Base-by-base conservation (phyloP, 1,140 invertebrate genomes). In the Drosophila parvula region DNA sequence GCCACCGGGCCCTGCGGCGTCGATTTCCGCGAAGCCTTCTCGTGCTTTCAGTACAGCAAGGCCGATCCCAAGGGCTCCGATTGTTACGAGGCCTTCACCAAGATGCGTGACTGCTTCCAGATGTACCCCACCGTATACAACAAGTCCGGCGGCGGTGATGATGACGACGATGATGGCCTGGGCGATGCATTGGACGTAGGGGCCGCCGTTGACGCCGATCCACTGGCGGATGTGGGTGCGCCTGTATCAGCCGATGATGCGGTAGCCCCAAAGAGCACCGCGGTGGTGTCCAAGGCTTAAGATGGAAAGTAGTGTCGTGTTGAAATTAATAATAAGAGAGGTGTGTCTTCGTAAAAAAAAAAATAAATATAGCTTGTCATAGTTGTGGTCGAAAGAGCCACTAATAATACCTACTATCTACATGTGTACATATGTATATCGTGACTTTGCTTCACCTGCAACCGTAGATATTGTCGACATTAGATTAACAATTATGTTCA, bases 1-100 rank as follows among this genome's bases (percentile, higher is more conserved):
- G 97, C 98, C 6, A 97, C 97, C 5, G 98, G 98, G 3, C 98
- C 98, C 0, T 99, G 98, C 92, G 98, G 97, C 0, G 93, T 96
- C 12, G 95, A 98, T 92, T 99, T 99, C 92, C 93, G 98, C 56
- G 96, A 98, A 73, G 98, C 98, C 1, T 98, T 99, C 91, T 96
- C 96, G 18, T 99, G 98, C 93, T 99, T 99, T 92, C 98, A 99
- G 92, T 97, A 97, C 81, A 94, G 94, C 76, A 93, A 94, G 16
- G 94, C 93, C 7, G 96, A 97, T 6, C 95, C 95, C 0, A 98
- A 97, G 92, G 98, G 97, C 18, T 96, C 95, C 32, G 97, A 99
- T 78, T 99, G 98, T 92, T 96, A 96, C 82, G 96, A 98, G 65
- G 94, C 96, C 59, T 99, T 99, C 93, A 96, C 95, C 90, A 94